These are phyloP conservation scores for Papilio glaucus DNA, from an alignment of 1,140 invertebrate species.

Conservation along the genomic window DNA sequence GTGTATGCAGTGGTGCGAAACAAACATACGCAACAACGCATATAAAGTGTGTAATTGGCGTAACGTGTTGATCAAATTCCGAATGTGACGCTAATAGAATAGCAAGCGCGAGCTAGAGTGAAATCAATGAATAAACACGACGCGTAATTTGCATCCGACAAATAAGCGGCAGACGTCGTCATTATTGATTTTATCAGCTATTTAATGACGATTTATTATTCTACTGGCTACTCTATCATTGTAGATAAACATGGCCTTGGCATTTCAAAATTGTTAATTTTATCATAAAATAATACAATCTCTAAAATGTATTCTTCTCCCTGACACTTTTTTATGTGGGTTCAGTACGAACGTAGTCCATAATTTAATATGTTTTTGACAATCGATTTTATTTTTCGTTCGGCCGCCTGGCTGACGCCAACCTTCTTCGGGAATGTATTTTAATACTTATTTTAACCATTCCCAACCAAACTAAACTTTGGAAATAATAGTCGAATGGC, in stretches of 20 bases:
- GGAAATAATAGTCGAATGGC: no score
- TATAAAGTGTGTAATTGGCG: conserved; percentile 29
- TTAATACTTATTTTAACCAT: no score
- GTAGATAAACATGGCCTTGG: background rate
- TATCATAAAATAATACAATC: no score
- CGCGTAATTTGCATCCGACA: conserved; percentile 32
- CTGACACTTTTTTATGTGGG: no score
- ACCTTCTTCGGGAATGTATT: no score
- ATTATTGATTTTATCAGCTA: conserved; percentile 29
- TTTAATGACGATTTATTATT: conserved; percentile 17
- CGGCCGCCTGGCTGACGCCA: background rate
- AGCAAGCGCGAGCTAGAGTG: conserved; percentile 1
- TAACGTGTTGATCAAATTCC: conserved; percentile 27
- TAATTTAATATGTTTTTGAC: no score
- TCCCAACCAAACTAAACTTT: no score
- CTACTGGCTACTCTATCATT: background rate
- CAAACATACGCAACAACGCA: background rate
- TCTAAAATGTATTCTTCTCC: no score
- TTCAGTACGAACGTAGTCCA: no score
- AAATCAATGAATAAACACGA: conserved; percentile 32
- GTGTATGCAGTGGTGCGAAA: no score
- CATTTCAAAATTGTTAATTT: background rate
- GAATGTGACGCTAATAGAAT: conserved; percentile 3
- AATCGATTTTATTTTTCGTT: no score
- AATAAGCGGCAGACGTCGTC: conserved; percentile 24